Evolutionary conservation across 2,888 invertebrate species (phyloP), one percentile per base, ranked within the genome.

Genomic region (Hirtodrosophila cameraria): DNA sequence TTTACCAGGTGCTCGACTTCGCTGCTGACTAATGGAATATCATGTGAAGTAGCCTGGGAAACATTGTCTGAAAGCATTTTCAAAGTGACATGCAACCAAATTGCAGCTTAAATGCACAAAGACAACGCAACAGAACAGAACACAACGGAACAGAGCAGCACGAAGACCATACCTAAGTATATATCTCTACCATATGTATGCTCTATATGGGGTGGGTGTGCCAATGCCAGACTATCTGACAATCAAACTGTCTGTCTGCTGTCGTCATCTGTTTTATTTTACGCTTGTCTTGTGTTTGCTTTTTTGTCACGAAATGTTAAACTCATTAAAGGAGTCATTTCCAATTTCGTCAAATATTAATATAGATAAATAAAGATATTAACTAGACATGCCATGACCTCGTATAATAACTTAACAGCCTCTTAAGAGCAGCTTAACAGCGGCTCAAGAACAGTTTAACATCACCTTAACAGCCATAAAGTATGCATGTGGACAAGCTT

Each of bases 51-150:
- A 66, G 70, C 61, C 45, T 28, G 70, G 66, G 72, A 38, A n/a
- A 66, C 66, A 70, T 55, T 74, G 83, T 79, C 78, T 82, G 76
- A 79, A 79, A 79, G 78, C 78, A 79, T 82, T 79, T 82, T 48
- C 62, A 53, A 75, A 83, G 68, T 79, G 79, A 79, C 79, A 83
- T 71, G 79, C 83, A 79, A 79, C 75, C 80, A 80, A 79, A 83
- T 83, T 83, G 80, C 77, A 83, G 67, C 80, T 79, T 79, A 75
- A 82, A 60, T 70, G 80, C 67, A 67, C 59, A 73, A 67, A 67
- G 71, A 69, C 75, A 75, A 45, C 27, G 43, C 45, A 52, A 46
- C 39, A 16, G 6, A 36, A 27, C 12, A 35, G 16, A 35, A 39
- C 3, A 12, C 16, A 25, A 25, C n/a, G 1, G 11, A n/a, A 45